These are phyloP conservation scores for Coelogynopora nodosa DNA, from an alignment of 2,888 invertebrate species.

Conservation along the genomic window DNA sequence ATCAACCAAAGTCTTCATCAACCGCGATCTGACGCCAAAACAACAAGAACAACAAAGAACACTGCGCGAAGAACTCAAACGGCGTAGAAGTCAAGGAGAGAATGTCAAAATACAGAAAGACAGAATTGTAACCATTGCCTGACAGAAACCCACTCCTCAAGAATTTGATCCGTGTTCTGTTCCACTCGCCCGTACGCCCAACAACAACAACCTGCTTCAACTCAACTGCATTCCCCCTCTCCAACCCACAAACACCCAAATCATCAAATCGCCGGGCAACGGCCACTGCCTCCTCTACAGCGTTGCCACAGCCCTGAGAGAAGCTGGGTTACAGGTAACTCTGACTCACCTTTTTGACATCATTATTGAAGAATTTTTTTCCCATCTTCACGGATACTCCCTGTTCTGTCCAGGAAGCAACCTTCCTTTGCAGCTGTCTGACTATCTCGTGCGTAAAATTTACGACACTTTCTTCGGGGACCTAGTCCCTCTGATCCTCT, in stretches of 20 bases:
- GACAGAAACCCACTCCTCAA: background rate
- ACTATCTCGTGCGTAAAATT: slow-evolving; percentile 3
- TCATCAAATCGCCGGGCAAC: background rate
- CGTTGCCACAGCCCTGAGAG: background rate
- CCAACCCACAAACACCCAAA: slow-evolving; percentile 13
- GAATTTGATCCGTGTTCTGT: background rate
- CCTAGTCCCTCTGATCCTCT: slow-evolving; percentile 4
- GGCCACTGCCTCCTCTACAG: slow-evolving; percentile 30
- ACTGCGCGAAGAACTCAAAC: slow-evolving; percentile 3
- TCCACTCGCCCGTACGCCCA: background rate
- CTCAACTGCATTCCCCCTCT: background rate
- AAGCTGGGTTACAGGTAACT: background rate
- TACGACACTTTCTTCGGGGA: slow-evolving; percentile 1
- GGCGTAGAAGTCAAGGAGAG: slow-evolving; percentile 18
- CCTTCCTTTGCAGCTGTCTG: slow-evolving; percentile 19
- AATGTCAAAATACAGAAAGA: slow-evolving; percentile 27
- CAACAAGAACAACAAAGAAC: slow-evolving; percentile 16
- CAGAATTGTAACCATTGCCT: background rate
- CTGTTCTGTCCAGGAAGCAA: slow-evolving; percentile 31
- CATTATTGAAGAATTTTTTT: slow-evolving; percentile 11
- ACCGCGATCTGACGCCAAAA: slow-evolving; percentile 12
- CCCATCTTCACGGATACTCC: background rate
- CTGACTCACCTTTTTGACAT: background rate
- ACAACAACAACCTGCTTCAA: slow-evolving; percentile 7
- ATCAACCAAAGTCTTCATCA: background rate